A percentile compares a stretch with the other conserved stretches of the same genome.
Evolutionary conservation across 2,888 invertebrate genomes (phyloP).

Genomic region (Parnassius smintheus): DNA sequence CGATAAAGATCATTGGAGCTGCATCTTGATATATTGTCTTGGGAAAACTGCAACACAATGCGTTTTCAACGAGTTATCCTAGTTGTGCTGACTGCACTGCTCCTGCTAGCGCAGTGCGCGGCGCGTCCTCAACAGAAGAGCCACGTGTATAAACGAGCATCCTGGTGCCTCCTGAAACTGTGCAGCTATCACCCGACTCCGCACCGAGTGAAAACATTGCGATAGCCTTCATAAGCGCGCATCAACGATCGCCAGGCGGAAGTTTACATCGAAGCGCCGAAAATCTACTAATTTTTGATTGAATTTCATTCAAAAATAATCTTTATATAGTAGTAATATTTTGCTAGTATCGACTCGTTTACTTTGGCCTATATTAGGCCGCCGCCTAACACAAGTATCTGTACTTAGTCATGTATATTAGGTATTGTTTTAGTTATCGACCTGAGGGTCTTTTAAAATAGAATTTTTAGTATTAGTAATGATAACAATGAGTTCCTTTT

Average conservation of each 20-base stretch:
- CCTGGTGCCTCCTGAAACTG: conserved; percentile 61
- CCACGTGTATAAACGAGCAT: conserved; percentile 45
- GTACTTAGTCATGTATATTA: conserved; percentile 57
- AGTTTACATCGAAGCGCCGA: background rate
- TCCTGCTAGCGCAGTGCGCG: conserved; percentile 43
- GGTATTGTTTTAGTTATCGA: conserved; percentile 42
- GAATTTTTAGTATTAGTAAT: conserved; percentile 5
- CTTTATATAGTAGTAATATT: background rate
- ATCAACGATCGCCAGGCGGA: background rate
- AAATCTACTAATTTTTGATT: conserved; percentile 1
- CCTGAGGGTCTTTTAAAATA: conserved; percentile 6
- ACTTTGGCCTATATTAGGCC: conserved; percentile 59
- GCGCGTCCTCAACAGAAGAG: conserved; percentile 43
- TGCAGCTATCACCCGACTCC: conserved; percentile 52
- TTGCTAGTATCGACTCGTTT: conserved; percentile 36
- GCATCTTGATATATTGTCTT: background rate
- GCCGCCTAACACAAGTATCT: conserved; percentile 62
- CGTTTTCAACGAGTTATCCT: conserved; percentile 55
- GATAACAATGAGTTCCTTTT: conserved; percentile 26
- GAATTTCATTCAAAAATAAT: background rate
- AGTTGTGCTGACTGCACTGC: conserved; percentile 43
- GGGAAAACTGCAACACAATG: conserved; percentile 43
- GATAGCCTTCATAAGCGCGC: conserved; percentile 11
- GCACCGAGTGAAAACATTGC: conserved; percentile 39
- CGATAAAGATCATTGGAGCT: background rate